These are phyloP conservation scores for Regulus satrapa DNA, from an alignment of 2,113 vertebrate genomes.

Conservation along the genomic window DNA sequence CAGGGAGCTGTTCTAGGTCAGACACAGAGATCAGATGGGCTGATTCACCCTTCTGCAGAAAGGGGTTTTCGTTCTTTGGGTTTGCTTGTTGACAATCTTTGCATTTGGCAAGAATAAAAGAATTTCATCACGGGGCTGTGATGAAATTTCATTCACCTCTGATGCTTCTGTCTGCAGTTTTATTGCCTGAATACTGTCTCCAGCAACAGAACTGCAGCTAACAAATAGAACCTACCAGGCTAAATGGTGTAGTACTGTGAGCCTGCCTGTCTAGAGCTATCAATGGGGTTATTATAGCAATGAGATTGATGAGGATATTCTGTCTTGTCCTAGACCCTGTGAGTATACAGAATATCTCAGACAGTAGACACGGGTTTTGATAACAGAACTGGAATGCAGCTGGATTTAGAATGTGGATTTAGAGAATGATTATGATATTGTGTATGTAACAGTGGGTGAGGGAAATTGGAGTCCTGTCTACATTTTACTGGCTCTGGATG, in stretches of 20 bases:
- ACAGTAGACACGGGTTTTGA: not conserved
- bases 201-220: not conserved
- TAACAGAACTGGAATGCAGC: not conserved
- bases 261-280: not conserved
- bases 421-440: not conserved
- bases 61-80: not conserved
- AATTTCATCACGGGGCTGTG: not conserved
- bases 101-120: not conserved
- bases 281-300: not conserved
- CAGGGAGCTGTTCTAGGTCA: conserved; percentile 9
- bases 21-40: not conserved
- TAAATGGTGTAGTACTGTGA: not conserved
- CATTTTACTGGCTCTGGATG: not conserved
- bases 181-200: not conserved
- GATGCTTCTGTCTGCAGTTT: not conserved
- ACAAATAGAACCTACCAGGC: not conserved
- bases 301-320: not conserved
- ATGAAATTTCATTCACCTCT: not conserved
- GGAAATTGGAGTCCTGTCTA: not conserved
- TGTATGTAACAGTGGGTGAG: not conserved
- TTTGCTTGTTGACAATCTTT: not conserved
- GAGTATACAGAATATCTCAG: not conserved
- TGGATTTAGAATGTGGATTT: not conserved
- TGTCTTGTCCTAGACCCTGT: not conserved
- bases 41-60: not conserved